phyloP scores from a whole-genome alignment of 2,888 invertebrate genomes.

The Ethmia dodecea region DNA sequence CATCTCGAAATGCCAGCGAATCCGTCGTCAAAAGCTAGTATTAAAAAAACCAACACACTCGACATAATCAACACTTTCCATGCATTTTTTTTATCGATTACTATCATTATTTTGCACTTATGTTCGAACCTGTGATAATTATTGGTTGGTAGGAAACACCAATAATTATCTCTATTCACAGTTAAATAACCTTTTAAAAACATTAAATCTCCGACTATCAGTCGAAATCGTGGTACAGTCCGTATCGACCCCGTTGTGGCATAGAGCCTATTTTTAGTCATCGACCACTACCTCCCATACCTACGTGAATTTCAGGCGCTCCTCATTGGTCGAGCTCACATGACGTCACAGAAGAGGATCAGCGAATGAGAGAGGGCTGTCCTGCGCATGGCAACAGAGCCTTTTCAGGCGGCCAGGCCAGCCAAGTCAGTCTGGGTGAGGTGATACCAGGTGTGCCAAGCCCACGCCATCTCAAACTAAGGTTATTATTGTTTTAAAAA shows the following conservation, averaged over 20 bases:
- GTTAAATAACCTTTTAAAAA: not conserved
- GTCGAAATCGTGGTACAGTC: too few relatives aligned
- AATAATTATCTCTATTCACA: too few relatives aligned
- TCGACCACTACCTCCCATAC: conserved; percentile 60
- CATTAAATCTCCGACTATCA: too few relatives aligned
- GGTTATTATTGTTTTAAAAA: conserved; percentile 49
- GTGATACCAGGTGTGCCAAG: conserved; percentile 69
- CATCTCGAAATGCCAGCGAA: too few relatives aligned
- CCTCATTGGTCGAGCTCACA: conserved; percentile 44
- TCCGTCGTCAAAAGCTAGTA: too few relatives aligned
- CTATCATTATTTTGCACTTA: too few relatives aligned
- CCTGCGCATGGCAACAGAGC: conserved; percentile 56
- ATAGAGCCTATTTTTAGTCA: conserved; percentile 64
- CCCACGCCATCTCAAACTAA: conserved; percentile 50
- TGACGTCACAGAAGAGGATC: conserved; percentile 55
- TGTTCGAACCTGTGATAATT: too few relatives aligned
- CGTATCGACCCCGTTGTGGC: conserved; percentile 20
- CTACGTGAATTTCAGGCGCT: conserved; percentile 68
- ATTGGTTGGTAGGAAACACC: too few relatives aligned
- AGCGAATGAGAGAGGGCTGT: conserved; percentile 49
- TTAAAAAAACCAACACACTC: too few relatives aligned
- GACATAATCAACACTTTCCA: too few relatives aligned
- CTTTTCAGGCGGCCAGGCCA: conserved; percentile 41
- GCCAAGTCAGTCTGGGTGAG: conserved; percentile 64
- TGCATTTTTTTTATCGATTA: too few relatives aligned